Percentiles rank a stretch among this genome's conserved stretches.
Conservation (phyloP, 2,888 invertebrate genomes). For the Zaprionus obscuricornis region DNA sequence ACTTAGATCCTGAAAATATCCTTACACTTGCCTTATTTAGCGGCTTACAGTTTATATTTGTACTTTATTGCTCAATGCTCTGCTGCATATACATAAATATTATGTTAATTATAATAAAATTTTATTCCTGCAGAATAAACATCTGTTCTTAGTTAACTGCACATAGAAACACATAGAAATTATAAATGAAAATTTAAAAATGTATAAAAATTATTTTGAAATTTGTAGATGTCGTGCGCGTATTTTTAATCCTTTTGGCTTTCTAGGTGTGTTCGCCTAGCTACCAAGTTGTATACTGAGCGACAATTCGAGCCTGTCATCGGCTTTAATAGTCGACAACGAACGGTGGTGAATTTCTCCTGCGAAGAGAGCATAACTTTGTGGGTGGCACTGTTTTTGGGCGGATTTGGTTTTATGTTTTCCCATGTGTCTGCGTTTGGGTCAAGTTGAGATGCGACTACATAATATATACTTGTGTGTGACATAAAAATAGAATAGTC, state of each 20-base stretch:
- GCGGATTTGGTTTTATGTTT: constrained; percentile 7
- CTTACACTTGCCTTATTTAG: constrained; percentile 32
- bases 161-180: not conserved
- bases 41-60: constrained; percentile 31
- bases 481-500: constrained; percentile 37
- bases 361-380: constrained; percentile 8
- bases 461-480: constrained; percentile 8
- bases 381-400: no score
- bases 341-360: constrained; percentile 59
- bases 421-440: constrained; percentile 35
- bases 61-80: constrained; percentile 58
- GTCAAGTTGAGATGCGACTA: constrained; percentile 57
- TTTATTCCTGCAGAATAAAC: no score
- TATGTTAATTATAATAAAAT: constrained; percentile 10
- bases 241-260: constrained; percentile 39
- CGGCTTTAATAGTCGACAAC: constrained; percentile 58
- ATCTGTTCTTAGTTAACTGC: no score
- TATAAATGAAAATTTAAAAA: not conserved
- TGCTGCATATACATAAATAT: not conserved
- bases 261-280: constrained; percentile 38
- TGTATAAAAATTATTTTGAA: constrained; percentile 2
- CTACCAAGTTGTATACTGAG: constrained; percentile 64
- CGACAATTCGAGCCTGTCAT: constrained; percentile 26
- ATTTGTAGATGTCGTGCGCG: constrained; percentile 5
- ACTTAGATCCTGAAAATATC: constrained; percentile 11